Base-by-base conservation (phyloP, 1,140 invertebrate species). In the Orussus abietinus region DNA sequence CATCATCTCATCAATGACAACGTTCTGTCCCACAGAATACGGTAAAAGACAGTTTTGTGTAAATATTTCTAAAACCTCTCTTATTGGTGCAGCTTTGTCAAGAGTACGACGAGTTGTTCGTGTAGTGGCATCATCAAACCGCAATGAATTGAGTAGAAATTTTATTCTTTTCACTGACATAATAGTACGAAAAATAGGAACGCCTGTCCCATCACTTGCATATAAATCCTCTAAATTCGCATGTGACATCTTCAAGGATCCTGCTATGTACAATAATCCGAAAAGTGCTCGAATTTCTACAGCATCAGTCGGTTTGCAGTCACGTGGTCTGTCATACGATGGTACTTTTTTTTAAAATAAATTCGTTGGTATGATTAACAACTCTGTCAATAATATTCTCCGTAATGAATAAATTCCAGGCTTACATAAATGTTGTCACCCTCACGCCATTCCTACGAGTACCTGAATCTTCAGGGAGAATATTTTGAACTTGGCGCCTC, bases 1-100 rank as follows among this genome's bases (percentile, higher is more conserved):
- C n/a, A 70, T 44, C 38, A 54, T 61, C 49, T 76, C 66, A 47
- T 76, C 70, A 17, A 72, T 59, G n/a, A 59, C 69, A 5, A 65
- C 43, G 12, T 53, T 51, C 45, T 64, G 54, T 31, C 46, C 40
- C n/a, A 50, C 38, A 21, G 48, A 44, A 36, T 64, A 69, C 3
- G 50, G 59, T 66, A 59, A 50, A 30, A 63, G 41, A 47, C 60
- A 71, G 4, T 57, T 65, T 7, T 46, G 3, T 9, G 59, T 50
- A 44, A 71, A 61, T 9, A n/a, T 31, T 34, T 67, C 54, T 45
- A 63, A 69, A 5, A 66, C 15, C 22, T 60, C 40, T 36, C 62
- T 26, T 36, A 72, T 58, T 13, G 62, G 53, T 37, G 66, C 64
- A n/a, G 70, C 37, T 18, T 54, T 51, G 46, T 66, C 60, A 31